A percentile compares a stretch with the other conserved stretches of the same genome.
phyloP scores from a whole-genome alignment of 2,888 invertebrate species.

The Ischnura elegans region DNA sequence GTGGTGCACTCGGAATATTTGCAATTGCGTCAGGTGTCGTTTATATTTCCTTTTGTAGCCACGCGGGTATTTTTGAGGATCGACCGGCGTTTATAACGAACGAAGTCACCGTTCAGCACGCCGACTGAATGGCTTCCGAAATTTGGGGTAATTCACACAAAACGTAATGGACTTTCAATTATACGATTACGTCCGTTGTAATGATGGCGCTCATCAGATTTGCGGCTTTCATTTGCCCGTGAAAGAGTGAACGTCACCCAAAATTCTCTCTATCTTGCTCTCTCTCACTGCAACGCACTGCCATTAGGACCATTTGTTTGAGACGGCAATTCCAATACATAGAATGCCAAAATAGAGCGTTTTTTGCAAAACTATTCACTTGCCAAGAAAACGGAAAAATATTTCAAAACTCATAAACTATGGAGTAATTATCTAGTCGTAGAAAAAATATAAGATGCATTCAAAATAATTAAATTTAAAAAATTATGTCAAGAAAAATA shows the following conservation, averaged over 20 bases:
- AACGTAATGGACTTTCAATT: slow-evolving; percentile 35
- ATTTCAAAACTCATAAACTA: no score
- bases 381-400: no score
- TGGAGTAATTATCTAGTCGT: no score
- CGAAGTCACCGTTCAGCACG: not conserved
- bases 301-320: no score
- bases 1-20: not conserved
- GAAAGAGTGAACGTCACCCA: not conserved
- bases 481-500: no score
- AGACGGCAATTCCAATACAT: no score
- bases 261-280: not conserved
- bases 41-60: not conserved
- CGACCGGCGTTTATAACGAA: not conserved
- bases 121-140: not conserved
- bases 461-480: no score
- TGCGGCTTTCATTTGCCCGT: not conserved
- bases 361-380: no score
- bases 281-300: not conserved
- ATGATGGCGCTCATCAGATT: not conserved
- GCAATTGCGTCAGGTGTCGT: not conserved
- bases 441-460: no score
- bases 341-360: no score
- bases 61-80: not conserved
- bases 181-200: not conserved
- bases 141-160: not conserved